Evolutionary conservation across 2,888 invertebrate species (phyloP).

Genomic region (Argyresthia albistria): DNA sequence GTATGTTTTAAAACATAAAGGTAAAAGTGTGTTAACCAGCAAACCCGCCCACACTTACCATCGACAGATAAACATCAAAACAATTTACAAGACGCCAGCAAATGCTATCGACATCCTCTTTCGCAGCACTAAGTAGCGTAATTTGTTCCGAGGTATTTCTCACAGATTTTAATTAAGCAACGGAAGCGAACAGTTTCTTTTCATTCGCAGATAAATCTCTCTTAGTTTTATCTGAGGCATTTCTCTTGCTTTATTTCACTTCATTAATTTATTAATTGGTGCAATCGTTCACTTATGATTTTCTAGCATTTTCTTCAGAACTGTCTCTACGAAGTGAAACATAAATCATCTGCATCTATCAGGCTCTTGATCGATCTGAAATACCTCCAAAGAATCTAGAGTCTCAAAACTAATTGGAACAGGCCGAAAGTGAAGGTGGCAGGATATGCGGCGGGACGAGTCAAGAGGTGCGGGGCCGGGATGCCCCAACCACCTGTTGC

Average conservation of each 20-base stretch:
- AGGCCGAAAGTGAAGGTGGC: constrained; percentile 6
- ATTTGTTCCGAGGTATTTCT: constrained; percentile 14
- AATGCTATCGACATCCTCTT: neutral
- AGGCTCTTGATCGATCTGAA: neutral
- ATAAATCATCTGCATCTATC: neutral
- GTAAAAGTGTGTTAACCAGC: neutral
- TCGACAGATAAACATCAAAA: neutral
- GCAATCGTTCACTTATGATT: too few species aligned
- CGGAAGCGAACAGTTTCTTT: constrained; percentile 16
- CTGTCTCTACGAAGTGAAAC: neutral
- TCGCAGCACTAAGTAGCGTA: neutral
- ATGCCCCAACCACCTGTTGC: constrained; percentile 62
- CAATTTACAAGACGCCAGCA: neutral
- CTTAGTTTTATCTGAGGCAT: neutral
- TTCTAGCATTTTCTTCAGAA: neutral
- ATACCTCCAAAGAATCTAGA: neutral
- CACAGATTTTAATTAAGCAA: constrained; percentile 37
- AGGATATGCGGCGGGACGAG: constrained; percentile 15
- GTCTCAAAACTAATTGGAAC: neutral
- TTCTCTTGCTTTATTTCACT: neutral
- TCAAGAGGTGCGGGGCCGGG: constrained; percentile 37
- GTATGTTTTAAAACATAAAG: neutral
- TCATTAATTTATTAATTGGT: too few species aligned
- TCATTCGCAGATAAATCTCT: constrained; percentile 5
- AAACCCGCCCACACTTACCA: neutral